phyloP scores from a whole-genome alignment of 1,140 invertebrate species.

The Brachionus rotundiformis region DNA sequence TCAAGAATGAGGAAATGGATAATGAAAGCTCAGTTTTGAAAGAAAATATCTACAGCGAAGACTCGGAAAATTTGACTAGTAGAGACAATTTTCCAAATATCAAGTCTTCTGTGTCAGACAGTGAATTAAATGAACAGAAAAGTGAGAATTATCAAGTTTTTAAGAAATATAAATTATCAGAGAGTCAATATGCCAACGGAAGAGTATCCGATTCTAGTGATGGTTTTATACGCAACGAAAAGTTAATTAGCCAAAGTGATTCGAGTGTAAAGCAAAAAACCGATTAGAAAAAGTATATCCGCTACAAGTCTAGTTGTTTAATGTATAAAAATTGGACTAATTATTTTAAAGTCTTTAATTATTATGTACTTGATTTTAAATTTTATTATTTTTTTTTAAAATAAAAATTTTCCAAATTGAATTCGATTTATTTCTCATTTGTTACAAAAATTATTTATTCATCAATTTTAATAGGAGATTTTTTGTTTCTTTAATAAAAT shows the following conservation, averaged over 20 bases:
- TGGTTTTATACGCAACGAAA: not conserved
- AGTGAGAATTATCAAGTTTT: not conserved
- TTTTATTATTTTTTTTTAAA: not conserved
- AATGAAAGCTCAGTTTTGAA: not conserved
- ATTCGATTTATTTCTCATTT: not conserved
- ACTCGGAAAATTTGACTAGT: not conserved
- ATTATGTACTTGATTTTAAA: not conserved
- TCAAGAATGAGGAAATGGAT: conserved; percentile 13
- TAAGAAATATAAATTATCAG: conserved; percentile 16
- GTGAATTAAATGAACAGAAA: not conserved
- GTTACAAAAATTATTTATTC: not conserved
- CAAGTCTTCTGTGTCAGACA: not conserved
- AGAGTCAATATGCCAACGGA: not conserved
- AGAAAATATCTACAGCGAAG: not conserved
- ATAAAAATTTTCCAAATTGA: not conserved
- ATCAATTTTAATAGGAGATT: no score
- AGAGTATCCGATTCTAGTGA: not conserved
- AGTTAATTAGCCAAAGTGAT: not conserved
- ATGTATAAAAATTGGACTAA: conserved; percentile 20
- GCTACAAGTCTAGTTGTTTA: conserved; percentile 2
- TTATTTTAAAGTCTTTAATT: conserved; percentile 10
- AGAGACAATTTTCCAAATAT: not conserved
- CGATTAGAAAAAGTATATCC: not conserved
- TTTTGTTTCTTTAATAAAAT: no score
- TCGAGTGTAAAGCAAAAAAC: not conserved